These are phyloP conservation scores for Ernsta delagoae DNA, from an alignment of 2,888 invertebrate genomes.

Conservation along the genomic window DNA sequence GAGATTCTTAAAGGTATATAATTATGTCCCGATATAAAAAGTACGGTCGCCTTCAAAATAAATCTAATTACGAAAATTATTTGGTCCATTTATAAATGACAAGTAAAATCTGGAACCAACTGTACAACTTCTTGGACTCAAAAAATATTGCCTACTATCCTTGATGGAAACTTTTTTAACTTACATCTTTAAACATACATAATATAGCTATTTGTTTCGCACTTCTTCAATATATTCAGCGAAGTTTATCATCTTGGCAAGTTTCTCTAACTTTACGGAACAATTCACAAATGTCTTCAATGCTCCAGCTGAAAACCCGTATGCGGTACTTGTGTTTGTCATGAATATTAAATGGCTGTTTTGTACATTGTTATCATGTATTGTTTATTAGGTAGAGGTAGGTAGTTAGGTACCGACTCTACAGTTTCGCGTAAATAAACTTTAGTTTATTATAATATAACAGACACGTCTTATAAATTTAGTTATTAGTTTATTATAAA, in stretches of 20 bases:
- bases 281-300: constrained; percentile 24
- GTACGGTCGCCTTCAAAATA: too few relatives aligned
- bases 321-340: constrained; percentile 14
- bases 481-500: too few relatives aligned
- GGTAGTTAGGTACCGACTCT: too few relatives aligned
- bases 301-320: constrained; percentile 7
- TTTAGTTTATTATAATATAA: too few relatives aligned
- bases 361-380: constrained; percentile 10
- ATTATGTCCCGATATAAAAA: too few relatives aligned
- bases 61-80: too few relatives aligned
- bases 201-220: not conserved
- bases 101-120: too few relatives aligned
- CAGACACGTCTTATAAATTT: too few relatives aligned
- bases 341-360: constrained; percentile 12
- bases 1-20: too few relatives aligned
- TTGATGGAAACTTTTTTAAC: not conserved
- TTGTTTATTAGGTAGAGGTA: constrained; percentile 11
- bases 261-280: constrained; percentile 21
- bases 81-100: too few relatives aligned
- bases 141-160: not conserved
- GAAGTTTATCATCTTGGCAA: constrained; percentile 27
- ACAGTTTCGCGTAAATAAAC: too few relatives aligned
- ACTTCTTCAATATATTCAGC: constrained; percentile 23
- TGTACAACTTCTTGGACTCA: not conserved
- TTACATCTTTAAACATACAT: not conserved